phyloP scores from a whole-genome alignment of 2,888 invertebrate species.

The Orchesella flavescens region DNA sequence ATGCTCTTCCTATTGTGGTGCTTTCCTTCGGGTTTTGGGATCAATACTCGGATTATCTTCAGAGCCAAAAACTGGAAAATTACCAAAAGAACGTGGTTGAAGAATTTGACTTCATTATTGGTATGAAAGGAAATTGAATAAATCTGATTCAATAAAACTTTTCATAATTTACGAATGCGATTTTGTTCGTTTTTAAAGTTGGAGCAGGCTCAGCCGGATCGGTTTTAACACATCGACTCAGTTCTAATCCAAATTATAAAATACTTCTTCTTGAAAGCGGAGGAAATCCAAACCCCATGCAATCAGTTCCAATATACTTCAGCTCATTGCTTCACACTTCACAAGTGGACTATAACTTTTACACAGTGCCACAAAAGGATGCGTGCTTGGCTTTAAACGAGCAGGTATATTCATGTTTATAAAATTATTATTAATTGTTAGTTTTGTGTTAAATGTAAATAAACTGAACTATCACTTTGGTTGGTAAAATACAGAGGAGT shows the following conservation, averaged over 20 bases:
- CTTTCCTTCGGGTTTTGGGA: conserved; percentile 36
- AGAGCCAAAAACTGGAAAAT: conserved; percentile 13
- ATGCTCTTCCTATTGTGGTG: conserved; percentile 18
- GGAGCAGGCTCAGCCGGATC: conserved; percentile 23
- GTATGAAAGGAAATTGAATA: not conserved
- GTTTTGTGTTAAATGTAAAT: not conserved
- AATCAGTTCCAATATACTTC: conserved; percentile 42
- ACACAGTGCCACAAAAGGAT: conserved; percentile 80
- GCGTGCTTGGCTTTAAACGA: conserved; percentile 75
- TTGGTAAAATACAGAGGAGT: conserved; percentile 32
- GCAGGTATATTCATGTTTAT: conserved; percentile 30
- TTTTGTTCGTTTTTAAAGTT: not conserved
- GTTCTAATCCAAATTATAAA: conserved; percentile 72
- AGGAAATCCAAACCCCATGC: conserved; percentile 74
- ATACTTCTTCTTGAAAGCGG: conserved; percentile 83
- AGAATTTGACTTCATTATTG: conserved; percentile 41
- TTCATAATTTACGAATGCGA: too few relatives aligned
- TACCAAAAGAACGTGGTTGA: conserved; percentile 15
- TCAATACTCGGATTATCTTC: conserved; percentile 38
- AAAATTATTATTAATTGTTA: not conserved
- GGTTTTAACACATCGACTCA: not conserved
- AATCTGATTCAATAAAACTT: too few relatives aligned
- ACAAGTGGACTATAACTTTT: conserved; percentile 82
- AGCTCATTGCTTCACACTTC: conserved; percentile 80
- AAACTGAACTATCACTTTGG: not conserved